Base-by-base conservation (phyloP, 2,888 invertebrate genomes). In the Agrochola lychnidis region DNA sequence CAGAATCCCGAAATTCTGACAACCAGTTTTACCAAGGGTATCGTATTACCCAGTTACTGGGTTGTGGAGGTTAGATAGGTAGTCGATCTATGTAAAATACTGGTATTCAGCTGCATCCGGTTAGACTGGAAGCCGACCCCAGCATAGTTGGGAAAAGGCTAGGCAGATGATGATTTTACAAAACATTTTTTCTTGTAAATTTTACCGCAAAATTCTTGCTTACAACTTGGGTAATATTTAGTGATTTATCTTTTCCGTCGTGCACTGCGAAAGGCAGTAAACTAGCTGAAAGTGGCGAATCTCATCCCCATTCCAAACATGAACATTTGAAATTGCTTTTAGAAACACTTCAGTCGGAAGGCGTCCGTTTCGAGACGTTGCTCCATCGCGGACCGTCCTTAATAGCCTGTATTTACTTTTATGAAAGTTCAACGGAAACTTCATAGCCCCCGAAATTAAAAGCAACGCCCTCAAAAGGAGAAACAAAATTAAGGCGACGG, bases 401-500 rank as follows among this genome's bases (percentile, higher is more conserved):
- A 90, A 91, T 91, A 89, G 87, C 85, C 83, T 88, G 85, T 88
- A 91, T 90, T 90, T 90, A 90, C 90, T 90, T 90, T 90, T 86
- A 89, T 86, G 81, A 87, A 90, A 88, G 79, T 89, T 89, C 81
- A 70, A 78, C 76, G 66, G 73, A 89, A 93, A 90, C 90, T 92
- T 92, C 84, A 81, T 84, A 85, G 84, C 89, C 90, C 88, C 88
- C 82, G 75, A 91, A 91, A 92, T 93, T 92, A 91, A 93, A 92
- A 92, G 89, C 85, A 89, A 89, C 88, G 82, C 89, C 86, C 87
- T 87, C 85, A 92, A 92, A 93, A 92, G 89, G 86, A 84, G 90
- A 90, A 91, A 92, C 91, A 91, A 93, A 93, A 92, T 92, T 90
- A 91, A 90, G 89, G 90, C 83, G 90, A 91, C 91, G 85, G 89